Evolutionary conservation across 2,888 invertebrate species (phyloP), one percentile per base, ranked within the genome.

Genomic region (Pseudeuparius sepicola): DNA sequence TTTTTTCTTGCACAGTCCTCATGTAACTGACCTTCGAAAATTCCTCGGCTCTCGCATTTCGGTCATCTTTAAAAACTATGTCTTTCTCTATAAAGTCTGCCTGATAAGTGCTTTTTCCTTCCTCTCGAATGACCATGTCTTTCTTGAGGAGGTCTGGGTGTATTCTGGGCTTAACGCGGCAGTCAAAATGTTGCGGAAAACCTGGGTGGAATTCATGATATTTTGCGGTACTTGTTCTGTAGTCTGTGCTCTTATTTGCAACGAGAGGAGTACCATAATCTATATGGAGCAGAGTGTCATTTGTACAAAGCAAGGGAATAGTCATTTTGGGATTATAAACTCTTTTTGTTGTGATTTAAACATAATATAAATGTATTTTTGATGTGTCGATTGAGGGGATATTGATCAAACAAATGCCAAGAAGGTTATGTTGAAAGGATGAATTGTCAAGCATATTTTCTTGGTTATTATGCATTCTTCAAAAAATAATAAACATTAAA

Each of bases 231-330:
- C 51, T 50, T 12, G 59, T 59, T 24, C 59, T 44, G 35, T 54
- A 60, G 49, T 61, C 60, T 6, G 55, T 50, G 26, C 52, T 49
- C 41, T 55, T 57, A 32, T 47, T 49, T 12, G 53, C 53, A 17
- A 55, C 39, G 4, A 60, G 42, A 4, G 59, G 59, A 37, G 50
- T 50, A 3, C 56, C 53, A 46, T 59, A 59, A 45, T 60, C 61
- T 3, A 57, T 49, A 36, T 55, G 52, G 35, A 48, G 47, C 6
- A 49, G 39, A 16, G 51, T 46, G 34, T 54, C 56, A 32, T 47
- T 46, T 4, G 52, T 56, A 36, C 57, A 57, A 28, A 49, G 41
- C 24, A 52, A 41, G 12, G 52, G 52, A 14, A 29, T n/a, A 12
- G 15, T 37, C 16, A 7, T 12, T 25, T 5, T 5, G 6, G 4